Evolutionary conservation across 30 jellyfish, hydroid and myxozoan genomes (phyloP), one percentile per base, ranked within the genome.

Genomic region (Sanderia malayensis): DNA sequence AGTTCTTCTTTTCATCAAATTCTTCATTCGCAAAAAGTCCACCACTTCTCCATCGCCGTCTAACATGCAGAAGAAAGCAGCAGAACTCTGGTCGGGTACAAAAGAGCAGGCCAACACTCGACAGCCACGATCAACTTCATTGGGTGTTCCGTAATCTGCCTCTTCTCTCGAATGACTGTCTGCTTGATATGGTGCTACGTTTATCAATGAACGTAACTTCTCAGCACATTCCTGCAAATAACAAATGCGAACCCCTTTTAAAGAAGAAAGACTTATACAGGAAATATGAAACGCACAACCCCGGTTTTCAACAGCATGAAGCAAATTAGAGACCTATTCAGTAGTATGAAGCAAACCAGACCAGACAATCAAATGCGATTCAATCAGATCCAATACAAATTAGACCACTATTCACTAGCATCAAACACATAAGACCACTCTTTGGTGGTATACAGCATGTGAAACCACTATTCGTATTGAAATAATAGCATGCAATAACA

Each of bases 41-140:
- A 78, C 89, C 28, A 83, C 90, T 65, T 89, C 96, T 1, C 97
- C 97, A 67, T 89, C 97, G 20, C 94, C 88, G 52, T 89, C 97
- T 45, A 89, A 57, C 97, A 83, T 82, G 4, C 83, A 95, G 27
- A 78, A 25, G 57, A 82, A 89, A 17, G 97, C 85, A 44, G 95
- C 95, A 15, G 94, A 63, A 58, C 58, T 83, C 46, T 76, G 84
- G 45, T 89, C 97, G 11, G 95, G 94, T 0, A 77, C 59, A 47
- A 89, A 89, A 0, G 95, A 84, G 41, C 97, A 89, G 52, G 97
- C 71, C 33, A 77, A 60, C 31, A 89, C 95, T 19, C 95, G 81
- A 58, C 95, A 89, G 17, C 95, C 82, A 37, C 60, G 85, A 49
- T 74, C 95, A n/a, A 76, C 32, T 37, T 89, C 95, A 28, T 82